phyloP scores from a whole-genome alignment of 1,140 invertebrate species.

The Caerostris darwini region DNA sequence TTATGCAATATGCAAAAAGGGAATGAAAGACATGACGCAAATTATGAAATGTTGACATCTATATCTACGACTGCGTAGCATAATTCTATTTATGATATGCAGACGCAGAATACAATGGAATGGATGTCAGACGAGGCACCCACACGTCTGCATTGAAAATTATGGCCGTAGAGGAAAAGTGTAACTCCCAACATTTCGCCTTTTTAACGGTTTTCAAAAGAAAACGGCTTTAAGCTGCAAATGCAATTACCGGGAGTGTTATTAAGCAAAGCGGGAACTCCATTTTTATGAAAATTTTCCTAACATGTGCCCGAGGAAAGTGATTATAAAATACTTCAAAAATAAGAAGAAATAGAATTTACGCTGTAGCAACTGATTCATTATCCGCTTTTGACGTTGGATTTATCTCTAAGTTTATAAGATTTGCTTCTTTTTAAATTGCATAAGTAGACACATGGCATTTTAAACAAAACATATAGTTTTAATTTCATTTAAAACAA shows the following conservation, averaged over 20 bases:
- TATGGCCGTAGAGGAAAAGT: neutral
- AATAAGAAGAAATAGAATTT: too few species aligned
- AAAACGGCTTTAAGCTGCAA: neutral
- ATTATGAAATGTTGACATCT: neutral
- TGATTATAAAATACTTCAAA: too few species aligned
- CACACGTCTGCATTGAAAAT: neutral
- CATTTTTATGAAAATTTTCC: neutral
- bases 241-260: neutral
- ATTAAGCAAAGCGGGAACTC: neutral
- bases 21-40: neutral
- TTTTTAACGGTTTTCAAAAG: neutral
- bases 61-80: neutral
- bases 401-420: too few species aligned
- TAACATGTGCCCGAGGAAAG: too few species aligned
- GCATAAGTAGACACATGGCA: too few species aligned
- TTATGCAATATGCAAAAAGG: neutral
- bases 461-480: too few species aligned
- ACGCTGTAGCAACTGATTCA: too few species aligned
- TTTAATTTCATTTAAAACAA: too few species aligned
- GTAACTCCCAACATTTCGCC: neutral
- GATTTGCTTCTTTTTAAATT: too few species aligned
- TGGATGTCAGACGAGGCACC: neutral
- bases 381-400: too few species aligned
- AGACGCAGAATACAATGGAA: neutral
- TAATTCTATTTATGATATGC: neutral